Evolutionary conservation across 2,888 invertebrate genomes (phyloP).

Genomic region (Sceliomorpha sp.): DNA sequence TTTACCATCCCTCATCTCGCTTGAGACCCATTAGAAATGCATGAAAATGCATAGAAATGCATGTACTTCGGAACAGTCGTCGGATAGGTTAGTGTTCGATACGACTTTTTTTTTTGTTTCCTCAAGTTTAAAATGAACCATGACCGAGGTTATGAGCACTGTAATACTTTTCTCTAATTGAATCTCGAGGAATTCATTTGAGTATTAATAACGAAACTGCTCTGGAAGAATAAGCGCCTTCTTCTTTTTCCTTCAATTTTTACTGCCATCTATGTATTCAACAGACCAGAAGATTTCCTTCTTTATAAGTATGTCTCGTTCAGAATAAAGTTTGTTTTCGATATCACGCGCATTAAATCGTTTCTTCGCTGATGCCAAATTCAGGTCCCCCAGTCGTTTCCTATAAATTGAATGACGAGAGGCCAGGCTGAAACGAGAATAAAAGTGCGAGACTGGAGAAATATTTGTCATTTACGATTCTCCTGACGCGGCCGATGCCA

Average conservation of each 20-base stretch:
- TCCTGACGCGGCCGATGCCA: conserved; percentile 23
- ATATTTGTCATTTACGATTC: conserved; percentile 15
- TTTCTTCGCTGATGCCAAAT: no score
- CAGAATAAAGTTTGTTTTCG: no score
- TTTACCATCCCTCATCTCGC: conserved; percentile 57
- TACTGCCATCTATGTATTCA: no score
- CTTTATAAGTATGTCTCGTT: no score
- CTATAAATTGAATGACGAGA: conserved; percentile 6
- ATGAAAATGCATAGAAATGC: conserved; percentile 66
- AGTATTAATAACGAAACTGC: conserved; percentile 51
- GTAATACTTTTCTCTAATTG: conserved; percentile 49
- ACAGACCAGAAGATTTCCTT: no score
- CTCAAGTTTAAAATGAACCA: conserved; percentile 61
- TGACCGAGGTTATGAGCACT: conserved; percentile 38
- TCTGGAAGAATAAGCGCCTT: conserved; percentile 38
- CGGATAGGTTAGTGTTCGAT: conserved; percentile 23
- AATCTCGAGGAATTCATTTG: conserved; percentile 39
- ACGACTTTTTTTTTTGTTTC: conserved; percentile 53
- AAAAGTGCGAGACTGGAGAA: conserved; percentile 24
- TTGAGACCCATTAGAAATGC: conserved; percentile 67
- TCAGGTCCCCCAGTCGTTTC: no score
- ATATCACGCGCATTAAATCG: no score
- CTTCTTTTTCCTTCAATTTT: conserved; percentile 46
- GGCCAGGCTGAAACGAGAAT: conserved; percentile 10
- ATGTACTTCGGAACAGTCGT: conserved; percentile 56